Percentiles rank a stretch among this genome's conserved stretches.
Evolutionary conservation across 2,113 vertebrate genomes (phyloP).

Genomic region (Xenus cinereus): DNA sequence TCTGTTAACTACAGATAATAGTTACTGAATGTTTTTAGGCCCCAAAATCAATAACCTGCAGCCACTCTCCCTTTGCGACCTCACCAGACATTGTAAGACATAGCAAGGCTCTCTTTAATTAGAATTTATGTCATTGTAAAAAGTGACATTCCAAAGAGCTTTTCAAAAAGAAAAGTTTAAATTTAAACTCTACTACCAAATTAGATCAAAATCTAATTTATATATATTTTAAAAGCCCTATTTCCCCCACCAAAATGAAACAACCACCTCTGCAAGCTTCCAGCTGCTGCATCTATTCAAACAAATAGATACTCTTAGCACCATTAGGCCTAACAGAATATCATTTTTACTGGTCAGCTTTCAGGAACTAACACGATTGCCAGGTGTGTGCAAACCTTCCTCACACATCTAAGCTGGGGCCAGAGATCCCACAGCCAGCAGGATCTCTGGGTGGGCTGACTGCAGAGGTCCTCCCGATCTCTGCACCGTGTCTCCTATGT

Average conservation of each 20-base stretch:
- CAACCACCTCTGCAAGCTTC: neutral
- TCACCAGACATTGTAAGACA: neutral
- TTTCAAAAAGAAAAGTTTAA: neutral
- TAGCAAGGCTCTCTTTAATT: neutral
- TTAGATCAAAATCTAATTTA: neutral
- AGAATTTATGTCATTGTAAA: neutral
- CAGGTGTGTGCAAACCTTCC: neutral
- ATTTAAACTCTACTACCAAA: neutral
- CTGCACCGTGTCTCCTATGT: neutral
- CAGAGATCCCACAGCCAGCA: neutral
- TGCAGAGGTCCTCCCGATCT: neutral
- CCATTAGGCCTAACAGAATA: neutral
- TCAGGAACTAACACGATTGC: neutral
- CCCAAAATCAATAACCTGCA: neutral
- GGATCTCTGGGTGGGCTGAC: neutral
- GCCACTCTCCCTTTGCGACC: neutral
- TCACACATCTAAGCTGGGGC: neutral
- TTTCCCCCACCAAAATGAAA: neutral
- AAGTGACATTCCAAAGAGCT: neutral
- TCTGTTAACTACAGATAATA: slow-evolving; percentile 23
- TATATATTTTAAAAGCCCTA: neutral
- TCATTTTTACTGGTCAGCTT: neutral
- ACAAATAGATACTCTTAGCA: neutral
- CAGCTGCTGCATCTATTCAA: neutral
- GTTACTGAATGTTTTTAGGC: neutral